Conservation (phyloP, 2,797 vertebrate genomes). For the Crenuchus spilurus region DNA sequence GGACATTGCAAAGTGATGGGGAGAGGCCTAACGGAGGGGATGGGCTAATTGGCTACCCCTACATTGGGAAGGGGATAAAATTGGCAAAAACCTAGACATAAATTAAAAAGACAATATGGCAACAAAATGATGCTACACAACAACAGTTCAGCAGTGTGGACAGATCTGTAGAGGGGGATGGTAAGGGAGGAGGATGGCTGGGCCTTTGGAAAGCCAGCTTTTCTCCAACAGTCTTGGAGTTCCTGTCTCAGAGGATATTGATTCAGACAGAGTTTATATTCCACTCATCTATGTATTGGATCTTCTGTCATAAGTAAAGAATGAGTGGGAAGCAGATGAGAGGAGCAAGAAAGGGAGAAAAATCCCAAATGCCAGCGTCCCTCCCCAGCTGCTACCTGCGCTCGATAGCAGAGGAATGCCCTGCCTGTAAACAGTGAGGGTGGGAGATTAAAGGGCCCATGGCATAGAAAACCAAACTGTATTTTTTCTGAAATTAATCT, state of each 20-base stretch:
- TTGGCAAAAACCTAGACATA: too few relatives aligned
- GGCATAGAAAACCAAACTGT: neutral
- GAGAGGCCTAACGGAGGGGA: too few relatives aligned
- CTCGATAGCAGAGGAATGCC: neutral
- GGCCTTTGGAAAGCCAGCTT: neutral
- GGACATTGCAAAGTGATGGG: too few relatives aligned
- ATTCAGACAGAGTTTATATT: slow-evolving; percentile 55
- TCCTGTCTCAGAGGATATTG: slow-evolving; percentile 16
- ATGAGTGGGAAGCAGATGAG: slow-evolving; percentile 30
- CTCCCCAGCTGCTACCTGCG: too few relatives aligned
- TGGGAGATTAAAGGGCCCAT: neutral
- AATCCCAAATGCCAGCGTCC: neutral
- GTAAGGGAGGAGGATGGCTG: neutral
- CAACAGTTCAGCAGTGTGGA: neutral
- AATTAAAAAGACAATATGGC: too few relatives aligned
- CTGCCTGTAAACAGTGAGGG: neutral
- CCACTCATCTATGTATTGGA: slow-evolving; percentile 44
- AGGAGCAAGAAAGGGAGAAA: slow-evolving; percentile 3
- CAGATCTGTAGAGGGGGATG: too few relatives aligned
- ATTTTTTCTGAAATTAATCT: too few relatives aligned
- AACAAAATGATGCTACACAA: slow-evolving; percentile 12
- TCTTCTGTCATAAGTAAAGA: slow-evolving; percentile 46
- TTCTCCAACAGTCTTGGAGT: neutral
- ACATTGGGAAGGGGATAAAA: too few relatives aligned
- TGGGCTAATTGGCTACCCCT: too few relatives aligned